Conservation (phyloP, 2,113 vertebrate genomes). For the Bambusicola thoracicus region DNA sequence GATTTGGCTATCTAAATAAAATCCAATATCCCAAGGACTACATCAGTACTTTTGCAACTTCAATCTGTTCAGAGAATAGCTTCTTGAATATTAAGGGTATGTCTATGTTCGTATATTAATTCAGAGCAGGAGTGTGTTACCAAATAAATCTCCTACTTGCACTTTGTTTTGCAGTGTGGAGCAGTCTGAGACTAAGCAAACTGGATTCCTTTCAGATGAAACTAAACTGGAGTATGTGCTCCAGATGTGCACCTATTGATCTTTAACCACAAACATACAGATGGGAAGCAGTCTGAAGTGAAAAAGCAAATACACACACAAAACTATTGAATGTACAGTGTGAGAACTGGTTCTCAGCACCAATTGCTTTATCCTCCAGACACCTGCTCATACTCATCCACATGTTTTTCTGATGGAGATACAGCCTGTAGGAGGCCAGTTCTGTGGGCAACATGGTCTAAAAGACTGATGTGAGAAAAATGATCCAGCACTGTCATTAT, state of each 20-base stretch:
- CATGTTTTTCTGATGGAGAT: not conserved
- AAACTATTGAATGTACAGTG: not conserved
- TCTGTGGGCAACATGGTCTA: fast-evolving
- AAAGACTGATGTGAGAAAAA: not conserved
- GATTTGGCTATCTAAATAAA: not conserved
- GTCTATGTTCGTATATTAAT: not conserved
- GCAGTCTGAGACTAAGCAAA: not conserved
- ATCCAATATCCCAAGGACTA: not conserved
- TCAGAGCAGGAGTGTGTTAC: not conserved
- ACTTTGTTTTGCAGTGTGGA: not conserved
- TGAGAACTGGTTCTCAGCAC: not conserved
- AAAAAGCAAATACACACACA: not conserved
- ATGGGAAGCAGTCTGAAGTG: not conserved
- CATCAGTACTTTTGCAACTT: not conserved
- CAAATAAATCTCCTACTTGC: not conserved
- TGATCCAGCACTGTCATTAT: not conserved
- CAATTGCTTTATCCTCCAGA: not conserved
- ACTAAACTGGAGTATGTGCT: not conserved
- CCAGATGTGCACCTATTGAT: not conserved
- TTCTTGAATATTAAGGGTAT: not conserved
- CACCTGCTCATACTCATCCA: not conserved
- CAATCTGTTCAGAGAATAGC: not conserved
- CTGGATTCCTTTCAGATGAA: not conserved
- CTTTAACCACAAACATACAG: not conserved
- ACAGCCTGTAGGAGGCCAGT: not conserved